phyloP scores from a whole-genome alignment of 2,113 vertebrate species.

The Passerina amoena region DNA sequence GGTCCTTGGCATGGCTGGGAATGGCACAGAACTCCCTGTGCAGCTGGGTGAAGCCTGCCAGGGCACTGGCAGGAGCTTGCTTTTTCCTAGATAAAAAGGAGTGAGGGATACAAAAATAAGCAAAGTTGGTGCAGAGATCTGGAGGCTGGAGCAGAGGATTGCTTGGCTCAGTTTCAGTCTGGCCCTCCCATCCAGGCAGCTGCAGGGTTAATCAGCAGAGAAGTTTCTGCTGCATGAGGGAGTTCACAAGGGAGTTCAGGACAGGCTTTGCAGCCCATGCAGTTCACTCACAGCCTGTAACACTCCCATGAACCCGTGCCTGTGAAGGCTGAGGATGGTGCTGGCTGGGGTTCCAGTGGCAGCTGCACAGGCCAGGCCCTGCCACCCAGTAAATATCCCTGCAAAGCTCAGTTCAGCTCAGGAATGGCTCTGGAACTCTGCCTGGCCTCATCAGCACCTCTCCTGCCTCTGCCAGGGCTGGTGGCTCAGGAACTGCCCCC shows the following conservation, averaged over 20 bases:
- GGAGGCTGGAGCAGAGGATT: not conserved
- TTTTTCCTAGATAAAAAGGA: not conserved
- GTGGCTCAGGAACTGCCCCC: not conserved
- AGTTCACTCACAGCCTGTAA: not conserved
- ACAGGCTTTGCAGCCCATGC: not conserved
- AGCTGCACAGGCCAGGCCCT: not conserved
- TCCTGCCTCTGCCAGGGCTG: not conserved
- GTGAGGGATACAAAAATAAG: fast-evolving
- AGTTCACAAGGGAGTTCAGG: not conserved
- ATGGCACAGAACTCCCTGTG: not conserved
- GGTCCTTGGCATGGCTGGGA: not conserved
- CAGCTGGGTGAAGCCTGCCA: not conserved
- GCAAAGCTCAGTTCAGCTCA: not conserved
- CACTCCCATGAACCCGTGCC: not conserved
- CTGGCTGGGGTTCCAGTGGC: not conserved
- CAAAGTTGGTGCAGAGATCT: not conserved
- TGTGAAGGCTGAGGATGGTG: not conserved
- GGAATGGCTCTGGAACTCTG: not conserved
- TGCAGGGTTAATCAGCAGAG: not conserved
- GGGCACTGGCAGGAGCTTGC: not conserved
- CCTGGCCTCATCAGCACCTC: not conserved
- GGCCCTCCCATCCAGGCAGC: not conserved
- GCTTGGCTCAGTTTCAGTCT: not conserved
- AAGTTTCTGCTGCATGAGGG: not conserved
- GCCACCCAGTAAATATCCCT: slow-evolving; percentile 22